These are phyloP conservation scores for Chromis chromis DNA, from an alignment of 2,797 vertebrate genomes.

Conservation along the genomic window DNA sequence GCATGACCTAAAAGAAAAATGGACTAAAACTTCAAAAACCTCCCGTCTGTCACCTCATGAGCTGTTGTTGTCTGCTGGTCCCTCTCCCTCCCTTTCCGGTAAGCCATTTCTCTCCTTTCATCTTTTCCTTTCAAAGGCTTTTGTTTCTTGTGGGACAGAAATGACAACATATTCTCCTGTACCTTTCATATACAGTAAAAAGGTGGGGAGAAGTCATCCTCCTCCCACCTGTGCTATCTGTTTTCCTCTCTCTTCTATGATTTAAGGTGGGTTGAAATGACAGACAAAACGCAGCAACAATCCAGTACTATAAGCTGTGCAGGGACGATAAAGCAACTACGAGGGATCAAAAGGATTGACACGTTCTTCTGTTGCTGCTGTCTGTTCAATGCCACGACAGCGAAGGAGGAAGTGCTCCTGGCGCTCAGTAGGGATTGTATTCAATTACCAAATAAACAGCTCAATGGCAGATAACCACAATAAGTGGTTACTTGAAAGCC, in stretches of 20 bases:
- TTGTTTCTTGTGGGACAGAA: slow-evolving; percentile 64
- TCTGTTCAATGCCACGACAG: slow-evolving; percentile 49
- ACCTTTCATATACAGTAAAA: slow-evolving; percentile 70
- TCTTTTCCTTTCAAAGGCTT: slow-evolving; percentile 73
- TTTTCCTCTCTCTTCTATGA: slow-evolving; percentile 43
- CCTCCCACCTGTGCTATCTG: slow-evolving; percentile 65
- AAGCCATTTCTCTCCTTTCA: slow-evolving; percentile 75
- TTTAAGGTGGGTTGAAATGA: slow-evolving; percentile 61
- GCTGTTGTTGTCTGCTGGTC: slow-evolving; percentile 38
- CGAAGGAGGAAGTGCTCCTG: slow-evolving; percentile 45
- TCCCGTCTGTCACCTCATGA: slow-evolving; percentile 51
- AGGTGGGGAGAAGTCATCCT: slow-evolving; percentile 14
- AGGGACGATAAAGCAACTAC: slow-evolving; percentile 66
- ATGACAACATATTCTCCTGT: slow-evolving; percentile 68
- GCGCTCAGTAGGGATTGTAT: slow-evolving; percentile 56
- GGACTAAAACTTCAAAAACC: slow-evolving; percentile 55
- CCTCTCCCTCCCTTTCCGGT: slow-evolving; percentile 37
- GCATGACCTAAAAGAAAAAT: slow-evolving; percentile 54
- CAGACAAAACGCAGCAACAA: slow-evolving; percentile 55
- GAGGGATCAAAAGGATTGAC: slow-evolving; percentile 69
- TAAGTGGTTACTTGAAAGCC: slow-evolving; percentile 52
- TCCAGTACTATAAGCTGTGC: slow-evolving; percentile 71
- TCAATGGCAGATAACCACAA: slow-evolving; percentile 47
- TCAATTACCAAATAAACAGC: slow-evolving; percentile 72
- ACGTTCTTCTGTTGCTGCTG: slow-evolving; percentile 64